phyloP scores from a whole-genome alignment of 2,113 vertebrate species.

The Stomatorhinus ivindoensis region DNA sequence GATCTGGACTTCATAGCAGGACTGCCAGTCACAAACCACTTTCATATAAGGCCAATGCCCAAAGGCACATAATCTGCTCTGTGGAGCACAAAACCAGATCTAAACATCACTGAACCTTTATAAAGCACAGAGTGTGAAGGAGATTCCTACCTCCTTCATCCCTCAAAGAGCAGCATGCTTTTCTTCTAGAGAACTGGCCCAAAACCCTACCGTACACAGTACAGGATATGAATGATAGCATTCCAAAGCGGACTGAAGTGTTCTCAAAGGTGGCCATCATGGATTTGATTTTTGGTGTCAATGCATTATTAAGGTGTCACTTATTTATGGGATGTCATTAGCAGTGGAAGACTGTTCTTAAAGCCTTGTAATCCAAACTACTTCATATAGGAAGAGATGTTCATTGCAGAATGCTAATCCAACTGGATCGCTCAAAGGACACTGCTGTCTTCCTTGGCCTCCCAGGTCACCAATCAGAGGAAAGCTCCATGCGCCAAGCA shows the following conservation, averaged over 20 bases:
- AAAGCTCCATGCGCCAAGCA: not conserved
- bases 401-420: not conserved
- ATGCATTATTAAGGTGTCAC: not conserved
- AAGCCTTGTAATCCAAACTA: not conserved
- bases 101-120: not conserved
- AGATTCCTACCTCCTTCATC: not conserved
- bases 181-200: not conserved
- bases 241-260: not conserved
- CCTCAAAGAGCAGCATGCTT: not conserved
- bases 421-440: not conserved
- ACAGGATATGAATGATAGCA: not conserved
- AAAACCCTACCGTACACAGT: not conserved
- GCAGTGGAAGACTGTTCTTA: not conserved
- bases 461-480: not conserved
- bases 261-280: not conserved
- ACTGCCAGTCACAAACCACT: not conserved
- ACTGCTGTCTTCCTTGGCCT: not conserved
- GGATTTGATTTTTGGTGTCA: not conserved
- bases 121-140: not conserved
- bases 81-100: not conserved
- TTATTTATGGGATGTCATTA: not conserved
- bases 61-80: not conserved
- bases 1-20: not conserved
- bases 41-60: not conserved
- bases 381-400: not conserved